phyloP scores from a whole-genome alignment of 2,113 vertebrate genomes.

The Dryoscopus gambensis region DNA sequence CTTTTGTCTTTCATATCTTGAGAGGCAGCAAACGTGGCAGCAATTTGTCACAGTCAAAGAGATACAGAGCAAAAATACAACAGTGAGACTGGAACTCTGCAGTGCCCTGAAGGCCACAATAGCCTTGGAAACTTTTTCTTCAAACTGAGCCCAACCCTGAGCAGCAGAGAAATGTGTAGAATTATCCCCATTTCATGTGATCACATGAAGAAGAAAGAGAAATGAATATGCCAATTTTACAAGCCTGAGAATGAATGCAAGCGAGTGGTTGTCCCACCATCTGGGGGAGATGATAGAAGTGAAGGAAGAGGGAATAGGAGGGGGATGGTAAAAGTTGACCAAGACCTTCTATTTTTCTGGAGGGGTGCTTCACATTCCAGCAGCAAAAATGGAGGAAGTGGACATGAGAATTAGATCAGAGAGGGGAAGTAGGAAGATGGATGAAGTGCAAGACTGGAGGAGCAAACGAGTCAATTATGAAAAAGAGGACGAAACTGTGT shows the following conservation, averaged over 20 bases:
- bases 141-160: background rate
- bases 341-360: constrained; percentile 36
- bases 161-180: background rate
- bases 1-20: background rate
- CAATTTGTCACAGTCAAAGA: background rate
- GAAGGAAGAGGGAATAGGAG: background rate
- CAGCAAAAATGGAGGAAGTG: constrained; percentile 36
- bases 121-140: background rate
- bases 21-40: background rate
- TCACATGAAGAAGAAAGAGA: background rate
- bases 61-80: background rate
- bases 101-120: background rate
- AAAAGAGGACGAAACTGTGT: constrained; percentile 11
- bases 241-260: background rate
- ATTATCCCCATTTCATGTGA: background rate
- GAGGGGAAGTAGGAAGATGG: constrained; percentile 47
- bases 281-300: constrained; percentile 5
- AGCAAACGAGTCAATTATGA: constrained; percentile 37
- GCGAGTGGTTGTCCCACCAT: constrained; percentile 3
- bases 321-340: constrained; percentile 21
- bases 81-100: background rate
- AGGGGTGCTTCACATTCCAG: constrained; percentile 46
- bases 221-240: background rate
- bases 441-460: constrained; percentile 59
- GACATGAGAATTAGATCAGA: constrained; percentile 47